phyloP scores from a whole-genome alignment of 2,797 vertebrate genomes.

The Lepidocolaptes lacrymiger region DNA sequence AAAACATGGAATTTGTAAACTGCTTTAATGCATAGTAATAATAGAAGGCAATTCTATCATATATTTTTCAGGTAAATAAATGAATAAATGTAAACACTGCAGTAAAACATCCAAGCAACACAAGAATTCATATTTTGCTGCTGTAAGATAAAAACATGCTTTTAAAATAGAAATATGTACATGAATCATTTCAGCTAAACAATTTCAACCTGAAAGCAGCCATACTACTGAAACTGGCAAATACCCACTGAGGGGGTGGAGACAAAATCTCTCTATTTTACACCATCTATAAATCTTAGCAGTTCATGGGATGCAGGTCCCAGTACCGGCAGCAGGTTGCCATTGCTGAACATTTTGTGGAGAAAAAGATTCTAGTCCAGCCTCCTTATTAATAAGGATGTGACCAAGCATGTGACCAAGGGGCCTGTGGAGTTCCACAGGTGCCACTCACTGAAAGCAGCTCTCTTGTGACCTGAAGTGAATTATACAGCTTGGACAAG shows the following conservation, averaged over 20 bases:
- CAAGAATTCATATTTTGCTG: background rate
- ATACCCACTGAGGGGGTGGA: background rate
- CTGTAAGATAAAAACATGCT: background rate
- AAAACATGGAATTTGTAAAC: background rate
- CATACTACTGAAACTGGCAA: background rate
- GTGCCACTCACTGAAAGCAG: background rate
- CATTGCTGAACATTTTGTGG: background rate
- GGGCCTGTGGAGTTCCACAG: fast-evolving
- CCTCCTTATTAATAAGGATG: background rate
- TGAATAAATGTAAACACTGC: background rate
- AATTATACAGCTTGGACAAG: background rate
- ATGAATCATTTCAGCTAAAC: background rate
- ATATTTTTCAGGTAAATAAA: background rate
- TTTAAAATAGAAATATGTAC: background rate
- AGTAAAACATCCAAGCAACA: background rate
- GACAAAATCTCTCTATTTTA: background rate
- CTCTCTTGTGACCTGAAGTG: background rate
- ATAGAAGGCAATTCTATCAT: background rate
- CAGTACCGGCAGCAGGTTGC: background rate
- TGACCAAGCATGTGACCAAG: background rate
- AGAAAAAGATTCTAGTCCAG: background rate
- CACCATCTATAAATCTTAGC: background rate
- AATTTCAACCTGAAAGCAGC: background rate
- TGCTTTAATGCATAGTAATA: background rate
- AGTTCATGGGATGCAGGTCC: background rate